Evolutionary conservation across 2,113 vertebrate genomes (phyloP).

Genomic region (Australoheros scitulus): DNA sequence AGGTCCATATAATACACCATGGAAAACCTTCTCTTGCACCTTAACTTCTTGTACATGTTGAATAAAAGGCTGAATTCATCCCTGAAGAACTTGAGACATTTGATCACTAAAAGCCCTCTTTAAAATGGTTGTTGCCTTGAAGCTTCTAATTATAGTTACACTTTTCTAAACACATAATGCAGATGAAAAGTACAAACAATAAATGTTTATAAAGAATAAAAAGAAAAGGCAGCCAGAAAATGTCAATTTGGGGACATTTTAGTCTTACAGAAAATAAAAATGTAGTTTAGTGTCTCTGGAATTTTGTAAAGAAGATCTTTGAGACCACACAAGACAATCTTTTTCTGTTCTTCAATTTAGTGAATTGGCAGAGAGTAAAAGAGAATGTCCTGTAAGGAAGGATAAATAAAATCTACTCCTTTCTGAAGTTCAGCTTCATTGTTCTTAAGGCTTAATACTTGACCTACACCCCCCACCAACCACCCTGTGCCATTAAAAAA

Average conservation of each 20-base stretch:
- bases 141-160: constrained; percentile 30
- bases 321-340: constrained; percentile 7
- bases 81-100: constrained; percentile 20
- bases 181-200: constrained; percentile 11
- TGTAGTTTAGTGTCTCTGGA: neutral
- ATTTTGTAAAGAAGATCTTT: constrained; percentile 1
- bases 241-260: constrained; percentile 28
- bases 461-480: constrained; percentile 50
- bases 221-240: constrained; percentile 15
- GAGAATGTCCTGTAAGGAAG: constrained; percentile 8
- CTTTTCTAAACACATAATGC: constrained; percentile 5
- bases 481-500: neutral
- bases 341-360: constrained; percentile 48
- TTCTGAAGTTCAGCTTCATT: constrained; percentile 43
- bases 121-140: constrained; percentile 34
- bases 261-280: constrained; percentile 18
- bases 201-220: constrained; percentile 8
- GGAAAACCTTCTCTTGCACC: constrained; percentile 11
- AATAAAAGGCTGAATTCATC: constrained; percentile 12
- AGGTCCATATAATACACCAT: constrained; percentile 16
- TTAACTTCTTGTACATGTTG: constrained; percentile 4
- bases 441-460: constrained; percentile 42
- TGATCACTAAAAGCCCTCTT: constrained; percentile 33
- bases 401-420: constrained; percentile 26
- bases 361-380: constrained; percentile 33